phyloP scores from a whole-genome alignment of 2,888 invertebrate genomes.

The Biston betularia region DNA sequence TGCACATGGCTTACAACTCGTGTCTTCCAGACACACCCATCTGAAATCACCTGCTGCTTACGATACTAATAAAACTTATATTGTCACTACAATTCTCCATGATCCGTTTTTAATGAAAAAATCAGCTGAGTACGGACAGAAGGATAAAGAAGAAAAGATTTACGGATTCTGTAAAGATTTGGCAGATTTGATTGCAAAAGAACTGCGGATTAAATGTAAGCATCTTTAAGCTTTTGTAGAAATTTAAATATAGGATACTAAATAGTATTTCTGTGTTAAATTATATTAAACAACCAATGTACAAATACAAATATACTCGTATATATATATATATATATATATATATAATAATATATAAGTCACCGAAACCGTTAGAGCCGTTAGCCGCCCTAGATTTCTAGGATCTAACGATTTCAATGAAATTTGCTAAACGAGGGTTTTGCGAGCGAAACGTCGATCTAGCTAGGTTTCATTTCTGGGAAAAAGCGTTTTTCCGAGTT shows the following conservation, averaged over 20 bases:
- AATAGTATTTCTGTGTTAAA: no score
- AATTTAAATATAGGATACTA: not conserved
- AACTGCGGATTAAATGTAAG: constrained; percentile 94
- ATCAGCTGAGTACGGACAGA: constrained; percentile 87
- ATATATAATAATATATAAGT: no score
- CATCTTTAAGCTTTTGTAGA: constrained; percentile 43
- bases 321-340: no score
- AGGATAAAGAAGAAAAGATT: constrained; percentile 93
- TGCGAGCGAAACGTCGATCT: no score
- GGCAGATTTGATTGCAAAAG: constrained; percentile 92
- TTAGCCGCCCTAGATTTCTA: no score
- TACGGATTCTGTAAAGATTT: constrained; percentile 98
- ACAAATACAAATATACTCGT: no score
- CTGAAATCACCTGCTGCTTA: constrained; percentile 90
- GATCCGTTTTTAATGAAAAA: constrained; percentile 95
- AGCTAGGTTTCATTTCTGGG: no score
- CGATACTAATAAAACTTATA: constrained; percentile 93
- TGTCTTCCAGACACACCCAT: constrained; percentile 91
- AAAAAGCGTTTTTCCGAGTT: no score
- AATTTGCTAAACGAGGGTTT: no score
- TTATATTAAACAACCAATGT: no score
- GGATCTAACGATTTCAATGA: no score
- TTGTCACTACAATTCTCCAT: constrained; percentile 94
- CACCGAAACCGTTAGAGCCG: no score
- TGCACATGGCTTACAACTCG: constrained; percentile 90